Evolutionary conservation across 2,797 vertebrate species (phyloP), one percentile per base, ranked within the genome.

Genomic region (Sphaeramia orbicularis): DNA sequence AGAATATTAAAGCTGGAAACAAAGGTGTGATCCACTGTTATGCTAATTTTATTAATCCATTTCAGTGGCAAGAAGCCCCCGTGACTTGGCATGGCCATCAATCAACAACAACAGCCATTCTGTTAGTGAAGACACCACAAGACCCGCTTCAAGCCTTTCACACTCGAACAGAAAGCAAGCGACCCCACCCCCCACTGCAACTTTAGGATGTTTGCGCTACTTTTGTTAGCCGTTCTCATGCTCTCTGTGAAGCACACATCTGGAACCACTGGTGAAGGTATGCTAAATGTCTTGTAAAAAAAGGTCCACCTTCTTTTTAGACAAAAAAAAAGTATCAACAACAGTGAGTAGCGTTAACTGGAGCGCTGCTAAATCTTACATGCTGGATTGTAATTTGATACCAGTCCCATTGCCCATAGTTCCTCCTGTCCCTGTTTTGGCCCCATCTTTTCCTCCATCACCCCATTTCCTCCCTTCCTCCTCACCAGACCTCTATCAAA

Each of bases 251-350:
- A 78, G 80, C 73, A 27, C 80, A 90, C 90, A 92, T 92, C 89
- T 92, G 91, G 87, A 92, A 91, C 59, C 85, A 86, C 81, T 91
- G 80, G 65, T 42, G 74, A 54, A 88, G 78, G 85, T 86, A 91
- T 87, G 85, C 77, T 83, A 85, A 90, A 83, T 78, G 76, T 88
- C 71, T 84, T 80, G 75, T 86, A 74, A 77, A 68, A 65, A 52
- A 36, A 27, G 27, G 71, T 16, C 65, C 71, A 30, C 80, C 74
- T 75, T 75, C 37, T 13, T 58, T 44, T 18, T 8, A 30, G 56
- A 75, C 72, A 73, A 73, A 75, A 48, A 73, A 57, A 50, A 74
- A 69, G 32, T 36, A 59, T 56, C 59, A 59, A 50, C 50, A 80
- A 58, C 66, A 67, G 48, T 9, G 4, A 76, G 42, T 30, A 0